phyloP scores from a whole-genome alignment of 2,113 vertebrate species.

The Cryptotis parvus region DNA sequence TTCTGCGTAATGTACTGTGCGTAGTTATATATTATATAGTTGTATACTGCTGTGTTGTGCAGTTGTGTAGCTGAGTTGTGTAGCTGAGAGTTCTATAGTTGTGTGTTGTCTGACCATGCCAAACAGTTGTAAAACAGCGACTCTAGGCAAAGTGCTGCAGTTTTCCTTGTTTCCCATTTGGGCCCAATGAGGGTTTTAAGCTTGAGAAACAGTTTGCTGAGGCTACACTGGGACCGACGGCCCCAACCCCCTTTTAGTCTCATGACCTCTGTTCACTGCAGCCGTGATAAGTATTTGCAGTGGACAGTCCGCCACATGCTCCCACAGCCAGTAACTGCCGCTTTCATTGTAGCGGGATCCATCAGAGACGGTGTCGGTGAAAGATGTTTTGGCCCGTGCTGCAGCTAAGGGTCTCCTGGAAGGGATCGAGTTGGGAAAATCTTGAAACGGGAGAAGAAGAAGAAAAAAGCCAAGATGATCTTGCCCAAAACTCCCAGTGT shows the following conservation, averaged over 20 bases:
- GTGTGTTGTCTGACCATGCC: no score
- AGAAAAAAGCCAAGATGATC: constrained; percentile 73
- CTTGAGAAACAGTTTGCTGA: constrained; percentile 23
- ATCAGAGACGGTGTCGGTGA: constrained; percentile 78
- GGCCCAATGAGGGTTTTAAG: constrained; percentile 18
- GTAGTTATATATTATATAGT: no score
- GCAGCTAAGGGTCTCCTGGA: constrained; percentile 89
- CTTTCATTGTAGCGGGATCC: constrained; percentile 85
- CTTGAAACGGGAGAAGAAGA: constrained; percentile 82
- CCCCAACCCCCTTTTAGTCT: neutral
- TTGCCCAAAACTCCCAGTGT: constrained; percentile 53
- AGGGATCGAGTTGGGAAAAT: constrained; percentile 78
- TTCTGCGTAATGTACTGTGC: no score
- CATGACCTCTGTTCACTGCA: neutral
- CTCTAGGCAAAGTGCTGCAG: neutral
- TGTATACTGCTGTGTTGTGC: no score
- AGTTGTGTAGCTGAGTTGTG: no score
- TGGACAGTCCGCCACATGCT: neutral
- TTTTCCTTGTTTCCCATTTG: neutral
- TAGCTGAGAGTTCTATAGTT: no score
- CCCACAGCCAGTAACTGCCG: constrained; percentile 8
- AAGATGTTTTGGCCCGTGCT: constrained; percentile 89
- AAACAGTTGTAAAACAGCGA: no score
- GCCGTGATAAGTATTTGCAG: neutral
- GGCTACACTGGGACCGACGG: neutral